Conservation (phyloP, 2,888 invertebrate genomes). For the Augochlorella aurata region DNA sequence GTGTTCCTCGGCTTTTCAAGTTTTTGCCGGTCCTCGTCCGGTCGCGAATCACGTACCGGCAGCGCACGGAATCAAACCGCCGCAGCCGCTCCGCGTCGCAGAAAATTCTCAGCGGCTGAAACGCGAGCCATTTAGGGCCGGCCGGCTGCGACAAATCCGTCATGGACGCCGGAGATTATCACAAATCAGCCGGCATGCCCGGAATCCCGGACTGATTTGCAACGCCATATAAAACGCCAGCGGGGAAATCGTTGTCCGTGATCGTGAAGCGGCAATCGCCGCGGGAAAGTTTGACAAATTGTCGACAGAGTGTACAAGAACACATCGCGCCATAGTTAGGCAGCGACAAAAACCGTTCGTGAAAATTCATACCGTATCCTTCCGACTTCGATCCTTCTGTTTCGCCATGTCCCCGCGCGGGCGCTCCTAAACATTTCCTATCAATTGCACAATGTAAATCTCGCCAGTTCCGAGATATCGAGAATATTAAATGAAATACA, state of each 20-base stretch:
- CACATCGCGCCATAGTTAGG: conserved; percentile 3
- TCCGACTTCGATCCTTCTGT: neutral
- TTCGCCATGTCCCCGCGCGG: neutral
- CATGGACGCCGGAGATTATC: conserved; percentile 73
- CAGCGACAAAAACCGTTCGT: neutral
- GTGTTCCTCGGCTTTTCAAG: conserved; percentile 64
- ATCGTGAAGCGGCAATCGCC: conserved; percentile 63
- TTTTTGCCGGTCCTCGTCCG: conserved; percentile 71
- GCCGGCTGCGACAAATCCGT: conserved; percentile 78
- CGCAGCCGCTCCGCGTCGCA: conserved; percentile 3
- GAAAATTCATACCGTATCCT: conserved; percentile 6
- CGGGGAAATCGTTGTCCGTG: conserved; percentile 68
- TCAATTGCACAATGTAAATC: no score
- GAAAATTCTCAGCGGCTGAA: conserved; percentile 46
- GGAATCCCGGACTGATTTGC: conserved; percentile 80
- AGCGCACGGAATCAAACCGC: neutral
- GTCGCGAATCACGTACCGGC: conserved; percentile 46
- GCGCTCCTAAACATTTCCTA: no score
- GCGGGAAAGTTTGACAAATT: conserved; percentile 55
- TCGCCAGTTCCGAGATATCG: no score
- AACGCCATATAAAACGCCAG: conserved; percentile 72
- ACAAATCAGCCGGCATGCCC: conserved; percentile 78
- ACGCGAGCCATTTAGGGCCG: conserved; percentile 75
- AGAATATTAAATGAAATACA: no score
- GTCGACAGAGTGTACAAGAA: conserved; percentile 26